Evolutionary conservation across 2,888 invertebrate genomes (phyloP), one percentile per base, ranked within the genome.

Genomic region (Pollenia angustigena): DNA sequence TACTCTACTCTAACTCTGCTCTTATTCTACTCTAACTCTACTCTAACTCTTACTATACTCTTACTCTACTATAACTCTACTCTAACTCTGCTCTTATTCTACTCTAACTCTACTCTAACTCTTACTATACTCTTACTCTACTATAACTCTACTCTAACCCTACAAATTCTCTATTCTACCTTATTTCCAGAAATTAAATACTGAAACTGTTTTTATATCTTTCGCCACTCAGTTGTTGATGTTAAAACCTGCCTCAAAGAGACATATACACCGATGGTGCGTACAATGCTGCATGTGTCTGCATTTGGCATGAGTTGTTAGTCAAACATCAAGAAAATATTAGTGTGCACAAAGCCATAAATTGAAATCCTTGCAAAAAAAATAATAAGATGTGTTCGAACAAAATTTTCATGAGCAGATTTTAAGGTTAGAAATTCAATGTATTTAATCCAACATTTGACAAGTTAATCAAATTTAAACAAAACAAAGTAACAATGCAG

Each of bases 381-480:
- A 18, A 1, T 18, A 18, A 18, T 3, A 14, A 12, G 11, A 42
- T 48, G 48, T 60, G 69, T 72, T 54, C 44, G 54, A 48, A 71
- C 62, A 66, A 18, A 58, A 66, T 58, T 75, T 75, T 44, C 75
- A 68, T 60, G 68, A 68, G 68, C 80, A 56, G 80, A 81, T 81
- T 81, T 76, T 85, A 75, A 64, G 85, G 75, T 81, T 85, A 75
- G 81, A 75, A 81, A 81, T 80, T 85, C 75, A 85, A 81, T 81
- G 81, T 71, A 60, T 16, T 81, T 75, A 81, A 76, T 69, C 44
- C 56, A 58, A 71, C 71, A 78, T 50, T 56, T 72, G 71, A 12
- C 50, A 78, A 50, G 58, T 62, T 42, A 50, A 78, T 71, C 54
- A 16, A 18, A 56, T 56, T 66, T 48, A 12, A 32, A 1, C 18